These are phyloP conservation scores for Amblyopsis hoosieri DNA, from an alignment of 2,797 vertebrate species.

Conservation along the genomic window DNA sequence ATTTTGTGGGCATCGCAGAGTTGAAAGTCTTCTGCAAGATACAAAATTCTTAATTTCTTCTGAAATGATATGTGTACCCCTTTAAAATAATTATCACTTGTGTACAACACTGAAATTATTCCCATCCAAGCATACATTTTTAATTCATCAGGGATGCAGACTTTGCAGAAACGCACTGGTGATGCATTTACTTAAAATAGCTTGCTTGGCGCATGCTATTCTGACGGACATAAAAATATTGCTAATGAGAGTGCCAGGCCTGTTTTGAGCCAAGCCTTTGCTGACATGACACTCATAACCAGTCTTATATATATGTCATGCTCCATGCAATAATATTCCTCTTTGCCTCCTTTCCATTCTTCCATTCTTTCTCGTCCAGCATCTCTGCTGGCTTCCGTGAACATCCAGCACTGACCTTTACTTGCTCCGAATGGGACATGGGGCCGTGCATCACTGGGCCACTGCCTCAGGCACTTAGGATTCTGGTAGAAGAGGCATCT, in stretches of 20 bases:
- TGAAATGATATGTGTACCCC: constrained; percentile 48
- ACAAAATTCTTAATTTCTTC: constrained; percentile 37
- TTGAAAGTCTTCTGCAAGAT: constrained; percentile 31
- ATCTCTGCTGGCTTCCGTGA: constrained; percentile 63
- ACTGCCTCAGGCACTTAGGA: constrained; percentile 69
- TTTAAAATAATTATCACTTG: constrained; percentile 69
- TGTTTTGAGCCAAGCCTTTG: constrained; percentile 38
- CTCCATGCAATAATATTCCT: neutral
- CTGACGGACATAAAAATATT: constrained; percentile 63
- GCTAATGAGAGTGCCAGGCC: constrained; percentile 51
- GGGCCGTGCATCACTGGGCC: constrained; percentile 70
- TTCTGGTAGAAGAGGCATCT: constrained; percentile 64
- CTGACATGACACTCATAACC: constrained; percentile 34
- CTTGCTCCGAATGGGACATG: constrained; percentile 68
- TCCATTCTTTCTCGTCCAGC: constrained; percentile 24
- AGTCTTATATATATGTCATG: constrained; percentile 42
- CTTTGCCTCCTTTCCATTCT: neutral
- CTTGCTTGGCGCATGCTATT: constrained; percentile 50
- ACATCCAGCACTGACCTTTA: constrained; percentile 75
- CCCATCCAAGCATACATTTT: constrained; percentile 69
- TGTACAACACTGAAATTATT: constrained; percentile 61
- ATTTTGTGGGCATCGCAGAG: constrained; percentile 30
- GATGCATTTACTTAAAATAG: constrained; percentile 70
- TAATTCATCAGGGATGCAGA: constrained; percentile 71
- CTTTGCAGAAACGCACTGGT: constrained; percentile 59